Evolutionary conservation across 2,797 vertebrate species (phyloP).

Genomic region (Hyperoplus lanceolatus): DNA sequence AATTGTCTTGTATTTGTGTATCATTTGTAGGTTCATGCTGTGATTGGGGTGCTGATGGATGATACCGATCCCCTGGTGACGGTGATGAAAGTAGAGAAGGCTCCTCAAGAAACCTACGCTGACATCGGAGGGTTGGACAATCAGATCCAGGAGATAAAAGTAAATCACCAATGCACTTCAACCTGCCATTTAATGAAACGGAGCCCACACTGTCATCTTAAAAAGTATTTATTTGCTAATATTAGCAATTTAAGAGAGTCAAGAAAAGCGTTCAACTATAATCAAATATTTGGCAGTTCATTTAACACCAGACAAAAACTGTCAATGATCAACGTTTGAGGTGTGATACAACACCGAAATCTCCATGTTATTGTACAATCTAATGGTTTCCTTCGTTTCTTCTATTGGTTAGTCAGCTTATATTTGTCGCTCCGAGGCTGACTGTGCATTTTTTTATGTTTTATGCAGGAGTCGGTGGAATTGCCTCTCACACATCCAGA

Average conservation of each 20-base stretch:
- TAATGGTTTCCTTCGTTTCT: neutral
- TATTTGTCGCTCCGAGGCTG: neutral
- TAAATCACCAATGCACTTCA: slow-evolving; percentile 42
- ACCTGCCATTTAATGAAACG: neutral
- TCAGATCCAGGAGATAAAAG: slow-evolving; percentile 99
- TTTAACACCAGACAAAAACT: neutral
- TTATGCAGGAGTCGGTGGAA: slow-evolving; percentile 94
- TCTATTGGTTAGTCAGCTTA: neutral
- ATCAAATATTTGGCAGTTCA: neutral
- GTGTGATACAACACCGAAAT: neutral
- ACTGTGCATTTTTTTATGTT: slow-evolving; percentile 38
- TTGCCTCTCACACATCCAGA: slow-evolving; percentile 98
- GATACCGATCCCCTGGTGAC: slow-evolving; percentile 98
- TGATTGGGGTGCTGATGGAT: slow-evolving; percentile 98
- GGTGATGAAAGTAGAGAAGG: slow-evolving; percentile 99
- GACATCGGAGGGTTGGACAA: slow-evolving; percentile 97
- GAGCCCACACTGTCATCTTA: too few species aligned
- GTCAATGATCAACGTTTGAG: neutral
- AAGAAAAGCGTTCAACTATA: neutral
- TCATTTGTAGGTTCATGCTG: slow-evolving; percentile 91
- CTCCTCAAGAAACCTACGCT: slow-evolving; percentile 97
- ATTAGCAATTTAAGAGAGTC: neutral
- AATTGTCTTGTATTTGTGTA: slow-evolving; percentile 8
- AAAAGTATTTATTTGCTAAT: neutral
- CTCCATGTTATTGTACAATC: neutral